phyloP scores from a whole-genome alignment of 1,140 invertebrate species.

The Cydia amplana region DNA sequence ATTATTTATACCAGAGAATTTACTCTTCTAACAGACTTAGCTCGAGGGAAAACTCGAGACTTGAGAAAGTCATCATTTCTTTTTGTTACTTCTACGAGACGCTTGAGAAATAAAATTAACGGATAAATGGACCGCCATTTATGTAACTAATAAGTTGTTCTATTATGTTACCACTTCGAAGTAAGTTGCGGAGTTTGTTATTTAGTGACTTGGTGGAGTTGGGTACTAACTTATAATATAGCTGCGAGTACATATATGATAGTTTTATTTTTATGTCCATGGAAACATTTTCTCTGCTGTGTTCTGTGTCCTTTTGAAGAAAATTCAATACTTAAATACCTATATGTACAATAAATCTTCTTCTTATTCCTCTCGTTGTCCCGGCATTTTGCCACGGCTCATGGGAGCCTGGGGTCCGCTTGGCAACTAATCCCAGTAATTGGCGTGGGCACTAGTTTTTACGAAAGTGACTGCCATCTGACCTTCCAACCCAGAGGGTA shows the following conservation, averaged over 20 bases:
- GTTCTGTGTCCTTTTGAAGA: too few species aligned
- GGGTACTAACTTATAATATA: conserved; percentile 2
- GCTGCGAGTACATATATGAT: not conserved
- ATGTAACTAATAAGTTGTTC: conserved; percentile 31
- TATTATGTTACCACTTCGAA: conserved; percentile 20
- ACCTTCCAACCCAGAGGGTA: too few species aligned
- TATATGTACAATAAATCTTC: too few species aligned
- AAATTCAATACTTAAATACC: too few species aligned
- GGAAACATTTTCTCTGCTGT: not conserved
- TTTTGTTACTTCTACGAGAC: conserved; percentile 25
- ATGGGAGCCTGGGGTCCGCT: too few species aligned
- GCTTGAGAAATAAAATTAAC: conserved; percentile 27
- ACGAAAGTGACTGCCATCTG: too few species aligned
- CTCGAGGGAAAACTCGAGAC: not conserved
- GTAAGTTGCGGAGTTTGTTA: conserved; percentile 25
- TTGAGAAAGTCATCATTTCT: conserved; percentile 29
- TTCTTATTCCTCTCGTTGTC: too few species aligned
- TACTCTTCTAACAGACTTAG: not conserved
- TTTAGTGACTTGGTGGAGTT: conserved; percentile 14
- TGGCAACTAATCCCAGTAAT: too few species aligned
- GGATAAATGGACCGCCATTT: conserved; percentile 22
- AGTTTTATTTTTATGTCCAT: not conserved
- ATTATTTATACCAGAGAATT: conserved; percentile 3
- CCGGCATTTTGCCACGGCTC: too few species aligned
- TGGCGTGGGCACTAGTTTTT: too few species aligned